These are phyloP conservation scores for Smithornis capensis DNA, from an alignment of 2,113 vertebrate species.

Conservation along the genomic window DNA sequence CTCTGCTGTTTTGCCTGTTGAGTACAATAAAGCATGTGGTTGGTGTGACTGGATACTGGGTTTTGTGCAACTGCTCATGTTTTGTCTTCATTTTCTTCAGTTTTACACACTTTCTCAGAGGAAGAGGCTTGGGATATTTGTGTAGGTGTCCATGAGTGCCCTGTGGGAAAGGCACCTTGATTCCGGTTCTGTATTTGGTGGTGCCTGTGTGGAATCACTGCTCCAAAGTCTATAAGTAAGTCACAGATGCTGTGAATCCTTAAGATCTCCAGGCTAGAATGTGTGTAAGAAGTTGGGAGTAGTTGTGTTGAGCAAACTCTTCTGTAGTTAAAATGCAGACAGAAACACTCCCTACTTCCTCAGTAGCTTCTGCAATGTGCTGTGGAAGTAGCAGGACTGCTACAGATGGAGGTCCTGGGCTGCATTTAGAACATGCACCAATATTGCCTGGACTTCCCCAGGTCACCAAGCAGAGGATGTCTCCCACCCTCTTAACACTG, in stretches of 20 bases:
- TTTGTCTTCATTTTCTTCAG: background rate
- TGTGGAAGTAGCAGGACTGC: background rate
- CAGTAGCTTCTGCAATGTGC: background rate
- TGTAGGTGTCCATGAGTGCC: background rate
- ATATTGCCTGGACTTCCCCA: background rate
- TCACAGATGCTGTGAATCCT: background rate
- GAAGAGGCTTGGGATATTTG: background rate
- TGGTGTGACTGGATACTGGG: background rate
- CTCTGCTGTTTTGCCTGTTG: background rate
- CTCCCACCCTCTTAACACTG: background rate
- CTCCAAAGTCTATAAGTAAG: background rate
- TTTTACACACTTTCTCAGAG: background rate
- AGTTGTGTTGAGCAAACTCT: background rate
- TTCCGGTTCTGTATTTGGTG: background rate
- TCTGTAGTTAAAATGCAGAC: background rate
- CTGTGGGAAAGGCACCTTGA: background rate
- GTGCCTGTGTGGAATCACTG: background rate
- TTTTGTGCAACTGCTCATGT: background rate
- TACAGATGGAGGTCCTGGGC: too few species aligned
- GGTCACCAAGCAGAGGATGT: background rate
- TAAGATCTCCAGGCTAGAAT: background rate
- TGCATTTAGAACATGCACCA: background rate
- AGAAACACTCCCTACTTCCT: background rate
- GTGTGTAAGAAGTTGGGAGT: fast-evolving
- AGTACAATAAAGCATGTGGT: background rate